phyloP scores from a whole-genome alignment of 2,113 vertebrate species.

The Passer domesticus region DNA sequence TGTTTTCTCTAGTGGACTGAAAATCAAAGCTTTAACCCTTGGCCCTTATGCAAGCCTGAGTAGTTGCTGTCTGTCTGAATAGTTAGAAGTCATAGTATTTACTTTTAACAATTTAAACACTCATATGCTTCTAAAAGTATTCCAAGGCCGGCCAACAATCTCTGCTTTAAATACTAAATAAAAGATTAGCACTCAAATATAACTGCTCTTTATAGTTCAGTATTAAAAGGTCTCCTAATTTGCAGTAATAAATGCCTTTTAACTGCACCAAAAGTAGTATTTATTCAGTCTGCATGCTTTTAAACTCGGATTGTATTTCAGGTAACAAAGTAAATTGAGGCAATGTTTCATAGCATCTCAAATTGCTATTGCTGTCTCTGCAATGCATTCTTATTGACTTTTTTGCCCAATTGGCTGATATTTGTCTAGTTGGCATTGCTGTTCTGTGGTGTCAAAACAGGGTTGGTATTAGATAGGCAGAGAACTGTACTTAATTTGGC shows the following conservation, averaged over 20 bases:
- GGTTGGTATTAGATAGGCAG: conserved; percentile 13
- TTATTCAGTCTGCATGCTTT: conserved; percentile 62
- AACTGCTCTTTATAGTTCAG: conserved; percentile 25
- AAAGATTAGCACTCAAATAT: conserved; percentile 14
- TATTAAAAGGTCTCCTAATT: conserved; percentile 40
- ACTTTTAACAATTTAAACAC: conserved; percentile 49
- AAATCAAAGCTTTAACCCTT: conserved; percentile 45
- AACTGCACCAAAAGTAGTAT: conserved; percentile 43
- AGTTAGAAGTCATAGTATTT: conserved; percentile 39
- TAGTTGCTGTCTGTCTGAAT: conserved; percentile 24
- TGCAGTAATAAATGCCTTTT: conserved; percentile 5
- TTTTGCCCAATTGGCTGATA: not conserved
- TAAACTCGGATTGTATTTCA: conserved; percentile 62
- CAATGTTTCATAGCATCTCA: not conserved
- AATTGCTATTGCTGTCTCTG: conserved; percentile 20
- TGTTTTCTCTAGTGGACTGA: conserved; percentile 40
- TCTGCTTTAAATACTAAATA: conserved; percentile 57
- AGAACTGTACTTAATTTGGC: conserved; percentile 13
- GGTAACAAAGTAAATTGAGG: conserved; percentile 26
- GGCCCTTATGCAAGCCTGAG: conserved; percentile 25
- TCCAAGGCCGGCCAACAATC: conserved; percentile 34
- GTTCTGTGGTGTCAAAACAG: not conserved
- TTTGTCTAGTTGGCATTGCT: conserved; percentile 18
- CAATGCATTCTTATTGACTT: conserved; percentile 6
- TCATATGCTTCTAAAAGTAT: conserved; percentile 42